phyloP scores from a whole-genome alignment of 2,113 vertebrate species.

The Sakesphorus luctuosus region DNA sequence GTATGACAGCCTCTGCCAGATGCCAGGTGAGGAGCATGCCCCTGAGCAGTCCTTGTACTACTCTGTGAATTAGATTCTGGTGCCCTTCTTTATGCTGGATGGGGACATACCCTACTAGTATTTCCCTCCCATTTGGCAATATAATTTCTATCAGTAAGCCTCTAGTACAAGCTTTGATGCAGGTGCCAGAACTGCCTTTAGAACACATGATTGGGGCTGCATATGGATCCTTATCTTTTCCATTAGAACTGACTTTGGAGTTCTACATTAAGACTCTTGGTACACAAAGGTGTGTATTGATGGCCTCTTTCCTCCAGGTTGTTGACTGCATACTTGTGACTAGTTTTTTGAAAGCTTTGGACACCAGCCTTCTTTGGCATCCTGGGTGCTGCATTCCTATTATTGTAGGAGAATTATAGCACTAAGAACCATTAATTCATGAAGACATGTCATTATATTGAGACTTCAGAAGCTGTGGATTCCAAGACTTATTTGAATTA shows the following conservation, averaged over 20 bases:
- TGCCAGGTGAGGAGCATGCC: not conserved
- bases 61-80: not conserved
- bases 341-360: not conserved
- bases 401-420: not conserved
- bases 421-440: not conserved
- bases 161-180: not conserved
- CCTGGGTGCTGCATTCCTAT: not conserved
- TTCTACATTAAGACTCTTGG: not conserved
- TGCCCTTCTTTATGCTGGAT: not conserved
- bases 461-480: not conserved
- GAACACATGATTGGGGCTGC: not conserved
- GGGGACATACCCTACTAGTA: too few species aligned
- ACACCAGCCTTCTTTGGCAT: not conserved
- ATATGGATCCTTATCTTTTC: not conserved
- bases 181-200: not conserved
- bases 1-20: not conserved
- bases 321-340: not conserved
- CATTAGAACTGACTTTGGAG: not conserved
- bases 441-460: not conserved
- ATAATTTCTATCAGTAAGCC: not conserved
- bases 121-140: not conserved
- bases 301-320: not conserved
- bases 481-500: not conserved
- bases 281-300: not conserved
- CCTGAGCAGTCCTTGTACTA: not conserved